Conservation (phyloP, 1,140 invertebrate species). For the Drosophila bipectinata region DNA sequence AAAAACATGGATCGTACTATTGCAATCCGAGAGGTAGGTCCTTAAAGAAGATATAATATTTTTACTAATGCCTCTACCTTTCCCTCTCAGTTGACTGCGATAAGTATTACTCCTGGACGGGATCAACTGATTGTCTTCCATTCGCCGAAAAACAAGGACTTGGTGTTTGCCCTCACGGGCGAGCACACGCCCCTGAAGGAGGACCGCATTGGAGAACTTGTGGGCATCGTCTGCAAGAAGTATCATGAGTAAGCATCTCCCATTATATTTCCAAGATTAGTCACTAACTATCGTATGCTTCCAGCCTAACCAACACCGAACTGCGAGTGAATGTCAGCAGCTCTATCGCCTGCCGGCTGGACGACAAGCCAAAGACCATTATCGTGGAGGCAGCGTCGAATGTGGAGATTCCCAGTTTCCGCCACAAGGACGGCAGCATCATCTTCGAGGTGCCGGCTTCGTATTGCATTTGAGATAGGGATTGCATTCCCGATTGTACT, state of each 20-base stretch:
- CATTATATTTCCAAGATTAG: rapidly evolving
- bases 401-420: slow-evolving; percentile 76
- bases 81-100: slow-evolving; percentile 87
- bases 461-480: slow-evolving; percentile 67
- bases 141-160: slow-evolving; percentile 94
- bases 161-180: slow-evolving; percentile 89
- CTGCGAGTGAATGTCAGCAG: slow-evolving; percentile 75
- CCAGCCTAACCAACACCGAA: slow-evolving; percentile 67
- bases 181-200: slow-evolving; percentile 84
- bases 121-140: slow-evolving; percentile 97
- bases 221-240: slow-evolving; percentile 91
- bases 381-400: slow-evolving; percentile 70
- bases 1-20: slow-evolving; percentile 94
- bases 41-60: too few species aligned
- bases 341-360: slow-evolving; percentile 73
- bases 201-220: slow-evolving; percentile 93
- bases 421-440: slow-evolving; percentile 67
- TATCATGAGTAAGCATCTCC: slow-evolving; percentile 88
- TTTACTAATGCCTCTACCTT: not conserved
- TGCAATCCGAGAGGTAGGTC: slow-evolving; percentile 92
- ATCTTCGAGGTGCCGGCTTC: slow-evolving; percentile 81
- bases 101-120: slow-evolving; percentile 91
- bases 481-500: slow-evolving; percentile 15
- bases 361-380: slow-evolving; percentile 72
- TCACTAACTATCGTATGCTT: not conserved